Evolutionary conservation across 2,888 invertebrate species (phyloP), one percentile per base, ranked within the genome.

Genomic region (Bugulina stolonifera): DNA sequence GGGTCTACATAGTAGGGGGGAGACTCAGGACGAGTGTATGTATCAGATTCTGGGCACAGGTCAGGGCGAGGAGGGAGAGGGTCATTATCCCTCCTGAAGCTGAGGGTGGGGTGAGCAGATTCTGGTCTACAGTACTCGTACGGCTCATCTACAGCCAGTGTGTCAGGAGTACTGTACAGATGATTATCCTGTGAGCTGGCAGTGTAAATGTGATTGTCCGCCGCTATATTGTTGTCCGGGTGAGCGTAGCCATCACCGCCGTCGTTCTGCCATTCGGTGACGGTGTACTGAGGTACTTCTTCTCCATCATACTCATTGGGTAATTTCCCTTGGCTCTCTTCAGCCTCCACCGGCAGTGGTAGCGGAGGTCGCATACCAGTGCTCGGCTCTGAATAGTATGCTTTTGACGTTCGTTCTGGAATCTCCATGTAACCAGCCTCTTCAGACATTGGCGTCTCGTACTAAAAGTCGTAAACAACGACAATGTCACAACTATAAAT

Each of bases 51-150:
- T 10, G 43, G 10, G 18, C 10, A 43, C 10, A 18, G 43, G 43
- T 43, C 18, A 10, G 43, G 43, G 10, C 5, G 18, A 18, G 43
- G 43, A 23, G 55, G 55, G 5, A 23, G 23, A 55, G 55, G 55
- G 3, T 27, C 27, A 57, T 18, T 25, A 32, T 32, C 64, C 34
- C 64, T 27, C 32, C 32, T 64, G 34, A 64, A 64, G 32, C 64
- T 64, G 10, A 55, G 55, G 5, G 55, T 55, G 14, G 64, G 64
- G 34, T 64, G 22, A 34, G 64, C 64, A 32, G 27, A 22, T 32
- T 64, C 64, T 2, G 64, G 64, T 27, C 27, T 22, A 64, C 64
- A 64, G n/a, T 64, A 64, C 14, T 64, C 64, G 27, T 64, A 64
- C 5, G 64, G 64, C 2, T 64, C 64, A 3, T 27, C 64, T 25